Base-by-base conservation (phyloP, 1,140 invertebrate species). In the Ctenoplectra terminalis region DNA sequence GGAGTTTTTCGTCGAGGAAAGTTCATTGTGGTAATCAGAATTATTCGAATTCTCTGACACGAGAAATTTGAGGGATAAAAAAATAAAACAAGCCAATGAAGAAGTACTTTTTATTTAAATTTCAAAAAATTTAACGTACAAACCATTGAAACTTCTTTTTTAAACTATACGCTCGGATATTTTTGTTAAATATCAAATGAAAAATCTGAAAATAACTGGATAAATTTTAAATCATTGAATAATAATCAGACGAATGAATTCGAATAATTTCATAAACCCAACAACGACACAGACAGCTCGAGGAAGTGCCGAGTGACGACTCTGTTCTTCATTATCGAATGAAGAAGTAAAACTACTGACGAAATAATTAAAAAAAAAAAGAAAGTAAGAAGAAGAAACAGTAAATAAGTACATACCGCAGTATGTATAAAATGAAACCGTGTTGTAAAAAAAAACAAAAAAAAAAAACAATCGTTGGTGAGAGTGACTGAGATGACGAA, bases 241-340 rank as follows among this genome's bases (percentile, higher is more conserved):
- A n/a, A n/a, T n/a, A n/a, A n/a, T n/a, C n/a, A n/a, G n/a, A n/a
- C n/a, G n/a, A n/a, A n/a, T 0, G 17, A 79, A 72, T 43, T 82
- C 67, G 76, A 81, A 26, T 43, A 69, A 31, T 73, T 79, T 63
- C 23, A 31, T 48, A 40, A 77, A 73, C 26, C 17, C 20, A 29
- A 48, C 37, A 52, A n/a, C 15, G 54, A 64, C 43, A 29, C 5
- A 40, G 8, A 29, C 4, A 56, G n/a, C 54, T 8, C 11, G 66
- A 26, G 7, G 23, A 61, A 56, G 6, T 11, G 29, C 6, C 40
- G 26, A 52, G 1, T 15, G 9, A 20, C 20, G 60, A 63, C 29
- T 48, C 17, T 37, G 20, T 29, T 52, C 31, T 37, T 66, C 52
- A 52, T 61, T 20, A 20, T 20, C 20, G 46, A 43, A 54, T 26